phyloP scores from a whole-genome alignment of 2,888 invertebrate species.

The Sesia bembeciformis region DNA sequence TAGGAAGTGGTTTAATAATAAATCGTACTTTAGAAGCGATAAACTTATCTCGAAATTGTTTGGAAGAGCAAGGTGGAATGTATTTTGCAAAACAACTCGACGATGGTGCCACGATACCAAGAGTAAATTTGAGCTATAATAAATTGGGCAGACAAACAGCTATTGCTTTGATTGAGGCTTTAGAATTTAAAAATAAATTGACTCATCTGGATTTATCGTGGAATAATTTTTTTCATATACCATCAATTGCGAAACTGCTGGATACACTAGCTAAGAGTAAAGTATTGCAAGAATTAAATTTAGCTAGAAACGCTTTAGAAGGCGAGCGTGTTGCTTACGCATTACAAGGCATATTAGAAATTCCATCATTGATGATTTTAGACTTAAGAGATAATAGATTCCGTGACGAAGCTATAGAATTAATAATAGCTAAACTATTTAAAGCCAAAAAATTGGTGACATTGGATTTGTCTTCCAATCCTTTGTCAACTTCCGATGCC shows the following conservation, averaged over 20 bases:
- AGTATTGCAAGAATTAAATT: slow-evolving; percentile 23
- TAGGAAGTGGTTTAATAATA: slow-evolving; percentile 15
- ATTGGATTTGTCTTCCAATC: slow-evolving; percentile 34
- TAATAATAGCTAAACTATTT: slow-evolving; percentile 15
- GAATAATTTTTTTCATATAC: slow-evolving; percentile 23
- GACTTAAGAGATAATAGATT: slow-evolving; percentile 31
- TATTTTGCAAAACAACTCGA: slow-evolving; percentile 20
- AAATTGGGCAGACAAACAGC: slow-evolving; percentile 19
- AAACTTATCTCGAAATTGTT: slow-evolving; percentile 23
- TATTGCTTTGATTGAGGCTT: slow-evolving; percentile 20
- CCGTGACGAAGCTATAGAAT: slow-evolving; percentile 15
- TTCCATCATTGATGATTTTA: slow-evolving; percentile 20
- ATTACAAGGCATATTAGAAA: slow-evolving; percentile 15
- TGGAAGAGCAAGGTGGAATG: slow-evolving; percentile 27
- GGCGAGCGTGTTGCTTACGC: slow-evolving; percentile 17
- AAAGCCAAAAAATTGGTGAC: slow-evolving; percentile 22
- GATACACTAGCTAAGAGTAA: slow-evolving; percentile 16
- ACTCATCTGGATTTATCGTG: slow-evolving; percentile 30
- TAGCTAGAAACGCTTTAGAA: slow-evolving; percentile 23
- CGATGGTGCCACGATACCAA: slow-evolving; percentile 14
- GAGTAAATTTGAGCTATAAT: slow-evolving; percentile 27
- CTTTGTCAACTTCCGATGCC: slow-evolving; percentile 23
- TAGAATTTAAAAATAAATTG: slow-evolving; percentile 20
- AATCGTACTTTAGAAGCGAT: slow-evolving; percentile 21
- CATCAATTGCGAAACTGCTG: slow-evolving; percentile 21